Conservation (phyloP, 1,140 invertebrate species). For the Cydia fagiglandana region DNA sequence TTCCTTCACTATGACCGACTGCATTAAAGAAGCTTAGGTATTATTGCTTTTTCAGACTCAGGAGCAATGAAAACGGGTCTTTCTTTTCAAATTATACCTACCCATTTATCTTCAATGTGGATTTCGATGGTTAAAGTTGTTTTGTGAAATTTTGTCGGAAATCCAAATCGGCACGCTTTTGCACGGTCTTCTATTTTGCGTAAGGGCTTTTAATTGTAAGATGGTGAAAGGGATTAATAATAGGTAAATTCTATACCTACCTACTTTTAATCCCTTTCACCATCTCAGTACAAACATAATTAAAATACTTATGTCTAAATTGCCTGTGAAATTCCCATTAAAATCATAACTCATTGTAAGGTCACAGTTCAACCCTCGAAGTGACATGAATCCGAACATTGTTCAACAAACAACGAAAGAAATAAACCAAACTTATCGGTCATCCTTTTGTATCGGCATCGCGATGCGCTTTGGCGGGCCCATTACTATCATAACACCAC, state of each 20-base stretch:
- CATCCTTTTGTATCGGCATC: constrained; percentile 74
- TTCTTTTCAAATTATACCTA: too few relatives aligned
- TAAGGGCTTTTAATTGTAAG: neutral
- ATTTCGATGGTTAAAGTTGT: too few relatives aligned
- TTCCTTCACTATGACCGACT: constrained; percentile 4
- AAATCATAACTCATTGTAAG: constrained; percentile 34
- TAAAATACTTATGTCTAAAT: neutral
- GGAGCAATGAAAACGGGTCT: neutral
- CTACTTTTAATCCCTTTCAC: neutral
- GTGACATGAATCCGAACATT: constrained; percentile 62
- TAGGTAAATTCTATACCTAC: too few relatives aligned
- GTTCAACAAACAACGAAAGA: constrained; percentile 73
- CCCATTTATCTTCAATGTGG: too few relatives aligned
- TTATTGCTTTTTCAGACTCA: neutral
- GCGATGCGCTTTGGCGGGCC: constrained; percentile 50
- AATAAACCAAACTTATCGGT: constrained; percentile 72
- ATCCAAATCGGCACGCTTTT: too few relatives aligned
- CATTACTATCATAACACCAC: constrained; percentile 45
- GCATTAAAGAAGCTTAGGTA: neutral
- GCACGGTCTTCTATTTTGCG: too few relatives aligned
- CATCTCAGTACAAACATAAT: neutral
- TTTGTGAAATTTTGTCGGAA: too few relatives aligned
- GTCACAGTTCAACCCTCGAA: constrained; percentile 45
- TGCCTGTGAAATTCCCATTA: constrained; percentile 18
- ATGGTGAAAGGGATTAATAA: too few relatives aligned